These are phyloP conservation scores for Hedychridium roseum DNA, from an alignment of 2,888 invertebrate species.

Conservation along the genomic window DNA sequence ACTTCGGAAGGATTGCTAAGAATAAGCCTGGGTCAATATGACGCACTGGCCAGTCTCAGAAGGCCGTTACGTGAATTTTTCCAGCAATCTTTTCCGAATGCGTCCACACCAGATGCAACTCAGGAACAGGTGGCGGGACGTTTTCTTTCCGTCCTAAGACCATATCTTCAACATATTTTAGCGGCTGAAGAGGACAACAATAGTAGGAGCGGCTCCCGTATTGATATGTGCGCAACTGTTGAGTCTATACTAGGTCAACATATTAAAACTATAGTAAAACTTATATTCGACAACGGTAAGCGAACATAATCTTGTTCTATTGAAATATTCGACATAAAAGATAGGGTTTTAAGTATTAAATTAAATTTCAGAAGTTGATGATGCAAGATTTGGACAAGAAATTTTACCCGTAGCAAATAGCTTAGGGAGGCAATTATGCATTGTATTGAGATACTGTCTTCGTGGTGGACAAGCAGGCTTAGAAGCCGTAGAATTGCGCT, in stretches of 20 bases:
- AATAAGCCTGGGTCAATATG: slow-evolving; percentile 34
- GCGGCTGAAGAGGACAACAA: slow-evolving; percentile 26
- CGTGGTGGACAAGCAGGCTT: slow-evolving; percentile 61
- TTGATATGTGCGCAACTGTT: slow-evolving; percentile 42
- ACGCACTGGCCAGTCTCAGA: slow-evolving; percentile 39
- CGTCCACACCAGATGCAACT: slow-evolving; percentile 20
- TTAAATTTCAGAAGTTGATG: slow-evolving; percentile 32
- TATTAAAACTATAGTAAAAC: slow-evolving; percentile 29
- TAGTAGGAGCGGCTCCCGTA: slow-evolving; percentile 18
- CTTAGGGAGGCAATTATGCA: slow-evolving; percentile 35
- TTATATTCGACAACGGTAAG: slow-evolving; percentile 39
- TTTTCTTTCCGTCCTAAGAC: slow-evolving; percentile 36
- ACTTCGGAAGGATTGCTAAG: slow-evolving; percentile 37
- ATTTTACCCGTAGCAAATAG: slow-evolving; percentile 29
- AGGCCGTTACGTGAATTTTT: slow-evolving; percentile 42
- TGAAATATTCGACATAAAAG: background rate
- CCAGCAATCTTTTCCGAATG: slow-evolving; percentile 36
- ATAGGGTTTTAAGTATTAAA: no score
- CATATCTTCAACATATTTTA: slow-evolving; percentile 35
- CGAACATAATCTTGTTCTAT: background rate
- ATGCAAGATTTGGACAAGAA: slow-evolving; percentile 37
- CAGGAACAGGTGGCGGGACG: slow-evolving; percentile 37
- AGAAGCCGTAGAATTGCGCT: slow-evolving; percentile 56
- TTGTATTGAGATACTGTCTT: slow-evolving; percentile 45
- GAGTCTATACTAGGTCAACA: slow-evolving; percentile 37